Percentiles rank a stretch among this genome's conserved stretches.
Evolutionary conservation across 2,888 invertebrate species (phyloP).

Genomic region (Scaptomyza reducta): DNA sequence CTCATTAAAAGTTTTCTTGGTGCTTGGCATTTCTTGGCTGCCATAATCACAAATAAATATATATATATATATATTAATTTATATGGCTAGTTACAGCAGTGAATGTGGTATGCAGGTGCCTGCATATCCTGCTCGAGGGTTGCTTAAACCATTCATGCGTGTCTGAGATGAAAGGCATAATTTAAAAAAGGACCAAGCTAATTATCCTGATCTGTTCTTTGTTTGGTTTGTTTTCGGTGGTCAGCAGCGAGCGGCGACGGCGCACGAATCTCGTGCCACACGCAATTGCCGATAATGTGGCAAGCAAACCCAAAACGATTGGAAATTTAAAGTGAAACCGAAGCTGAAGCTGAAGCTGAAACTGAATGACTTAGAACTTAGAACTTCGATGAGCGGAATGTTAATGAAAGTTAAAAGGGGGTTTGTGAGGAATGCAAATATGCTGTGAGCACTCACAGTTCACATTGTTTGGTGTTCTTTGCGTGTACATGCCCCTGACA

Average conservation of each 20-base stretch:
- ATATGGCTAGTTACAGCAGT: constrained; percentile 1
- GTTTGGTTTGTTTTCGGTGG: constrained; percentile 23
- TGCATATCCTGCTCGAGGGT: constrained; percentile 37
- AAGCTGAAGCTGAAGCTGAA: neutral
- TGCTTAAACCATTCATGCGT: constrained; percentile 29
- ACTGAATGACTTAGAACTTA: constrained; percentile 10
- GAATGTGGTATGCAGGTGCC: constrained; percentile 26
- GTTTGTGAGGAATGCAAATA: constrained; percentile 12
- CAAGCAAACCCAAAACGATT: constrained; percentile 7
- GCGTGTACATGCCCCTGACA: constrained; percentile 74
- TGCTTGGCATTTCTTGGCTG: constrained; percentile 43
- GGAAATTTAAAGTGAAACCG: neutral
- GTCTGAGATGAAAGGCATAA: constrained; percentile 8
- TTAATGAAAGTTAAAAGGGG: constrained; percentile 22
- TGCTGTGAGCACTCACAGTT: constrained; percentile 1
- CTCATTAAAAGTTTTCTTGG: constrained; percentile 69
- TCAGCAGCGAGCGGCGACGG: constrained; percentile 37
- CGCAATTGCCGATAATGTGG: constrained; percentile 38
- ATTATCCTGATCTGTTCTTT: constrained; percentile 15
- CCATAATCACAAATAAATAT: constrained; percentile 19
- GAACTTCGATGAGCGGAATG: constrained; percentile 2
- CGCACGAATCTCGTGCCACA: constrained; percentile 53
- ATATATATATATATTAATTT: neutral
- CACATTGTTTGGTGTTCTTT: constrained; percentile 24
- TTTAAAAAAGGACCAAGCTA: neutral